These are phyloP conservation scores for Dicyrtomina minuta DNA, from an alignment of 2,888 invertebrate genomes.

Conservation along the genomic window DNA sequence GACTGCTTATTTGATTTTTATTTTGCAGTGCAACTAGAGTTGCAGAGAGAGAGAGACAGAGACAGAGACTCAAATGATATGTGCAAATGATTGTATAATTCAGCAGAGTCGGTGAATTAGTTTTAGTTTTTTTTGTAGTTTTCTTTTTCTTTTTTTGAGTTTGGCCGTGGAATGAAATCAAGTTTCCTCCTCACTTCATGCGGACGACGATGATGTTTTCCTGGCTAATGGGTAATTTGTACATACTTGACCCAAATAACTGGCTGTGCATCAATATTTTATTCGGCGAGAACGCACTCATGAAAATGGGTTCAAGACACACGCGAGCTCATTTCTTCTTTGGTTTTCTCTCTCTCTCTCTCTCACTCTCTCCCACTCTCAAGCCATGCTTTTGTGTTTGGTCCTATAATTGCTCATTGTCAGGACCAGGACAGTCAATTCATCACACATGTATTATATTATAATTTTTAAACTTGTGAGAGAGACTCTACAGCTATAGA, in stretches of 20 bases:
- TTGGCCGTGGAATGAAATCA: conserved; percentile 1
- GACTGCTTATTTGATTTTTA: no score
- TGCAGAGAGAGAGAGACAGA: no score
- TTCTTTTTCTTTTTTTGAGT: not conserved
- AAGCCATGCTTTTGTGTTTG: not conserved
- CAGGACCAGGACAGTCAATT: conserved; percentile 2
- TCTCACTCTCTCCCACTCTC: not conserved
- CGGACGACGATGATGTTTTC: conserved; percentile 33
- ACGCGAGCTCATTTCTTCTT: conserved; percentile 15
- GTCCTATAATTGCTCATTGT: conserved; percentile 10
- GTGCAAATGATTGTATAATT: no score
- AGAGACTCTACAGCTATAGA: no score
- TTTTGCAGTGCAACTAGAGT: no score
- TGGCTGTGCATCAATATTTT: conserved; percentile 34
- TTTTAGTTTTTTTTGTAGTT: not conserved
- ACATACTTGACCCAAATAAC: conserved; percentile 51
- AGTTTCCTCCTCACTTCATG: conserved; percentile 11
- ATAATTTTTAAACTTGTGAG: no score
- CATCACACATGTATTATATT: conserved; percentile 16
- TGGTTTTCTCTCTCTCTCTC: not conserved
- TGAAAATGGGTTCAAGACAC: conserved; percentile 3
- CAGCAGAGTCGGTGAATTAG: no score
- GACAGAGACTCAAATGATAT: no score
- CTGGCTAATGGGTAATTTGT: conserved; percentile 48
- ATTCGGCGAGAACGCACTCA: conserved; percentile 21